Evolutionary conservation across 2,888 invertebrate genomes (phyloP), one percentile per base, ranked within the genome.

Genomic region (Caenorhabditis panamensis): DNA sequence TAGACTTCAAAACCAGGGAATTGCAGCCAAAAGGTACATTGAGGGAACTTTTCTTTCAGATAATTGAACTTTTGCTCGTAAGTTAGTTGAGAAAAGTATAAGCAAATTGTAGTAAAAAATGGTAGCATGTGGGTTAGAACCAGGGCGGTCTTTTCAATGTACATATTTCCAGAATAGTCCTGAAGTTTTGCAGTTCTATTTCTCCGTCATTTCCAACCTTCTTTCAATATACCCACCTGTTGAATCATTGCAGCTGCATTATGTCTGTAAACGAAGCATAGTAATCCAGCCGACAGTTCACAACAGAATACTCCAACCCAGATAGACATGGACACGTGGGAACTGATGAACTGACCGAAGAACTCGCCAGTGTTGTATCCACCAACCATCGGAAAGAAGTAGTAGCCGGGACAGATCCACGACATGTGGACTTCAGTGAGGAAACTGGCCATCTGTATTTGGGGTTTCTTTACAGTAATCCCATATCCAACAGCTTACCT

Each of bases 321-420:
- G 20, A 78, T 49, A 5, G 51, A 26, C 51, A 67, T 47, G 18
- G 59, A 58, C 18, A 26, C 5, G 49, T 78, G 69, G 6, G 69
- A 41, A 13, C n/a, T 24, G 20, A 78, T 64, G 28, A 64, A 78
- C 18, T 62, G 44, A 5, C 56, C 62, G 28, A 64, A 69, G 22
- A 78, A 64, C 13, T 51, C 24, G 36, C 56, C 56, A 2, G 77
- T 71, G 44, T 69, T 71, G 47, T 64, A 78, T 9, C 77, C 77
- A 31, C 77, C 77, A 53, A 78, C 41, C 58, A 78, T 41, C 47
- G 77, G 77, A 20, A 78, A 78, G 41, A 69, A 78, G 51, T 71
- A 78, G 36, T 69, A 78, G 31, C 64, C 77, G 11, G 77, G 63
- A 31, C 76, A 61, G 44, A 69, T 63, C 63, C 62, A 62, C 1